Conservation (phyloP, 2,797 vertebrate species). For the Merluccius polli region DNA sequence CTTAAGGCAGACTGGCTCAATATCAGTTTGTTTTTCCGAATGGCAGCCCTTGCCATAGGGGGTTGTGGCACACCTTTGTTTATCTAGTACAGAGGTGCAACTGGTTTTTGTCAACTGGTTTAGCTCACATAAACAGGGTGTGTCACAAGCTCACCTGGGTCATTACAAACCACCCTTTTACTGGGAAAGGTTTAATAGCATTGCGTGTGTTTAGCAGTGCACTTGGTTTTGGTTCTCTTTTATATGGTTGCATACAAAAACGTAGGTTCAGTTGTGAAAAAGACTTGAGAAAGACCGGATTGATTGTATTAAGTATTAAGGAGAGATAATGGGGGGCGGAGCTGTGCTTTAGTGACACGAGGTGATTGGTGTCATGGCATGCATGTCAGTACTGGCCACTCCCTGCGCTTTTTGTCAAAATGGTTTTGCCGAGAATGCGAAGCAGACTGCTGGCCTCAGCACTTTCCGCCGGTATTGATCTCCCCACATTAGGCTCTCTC, state of each 20-base stretch:
- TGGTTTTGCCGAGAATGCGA: slow-evolving; percentile 67
- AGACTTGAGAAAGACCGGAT: neutral
- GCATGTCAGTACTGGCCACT: slow-evolving; percentile 54
- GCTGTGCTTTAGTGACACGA: slow-evolving; percentile 22
- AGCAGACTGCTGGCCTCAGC: slow-evolving; percentile 76
- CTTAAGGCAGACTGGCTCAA: slow-evolving; percentile 55
- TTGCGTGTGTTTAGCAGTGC: neutral
- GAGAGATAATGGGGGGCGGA: slow-evolving; percentile 5
- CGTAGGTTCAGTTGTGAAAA: neutral
- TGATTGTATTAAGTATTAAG: neutral
- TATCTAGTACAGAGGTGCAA: slow-evolving; percentile 61
- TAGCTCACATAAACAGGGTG: slow-evolving; percentile 49
- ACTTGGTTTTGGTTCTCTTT: neutral
- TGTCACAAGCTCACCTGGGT: slow-evolving; percentile 29
- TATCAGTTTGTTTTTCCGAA: slow-evolving; percentile 69
- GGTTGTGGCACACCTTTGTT: slow-evolving; percentile 72
- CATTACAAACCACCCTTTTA: slow-evolving; percentile 7
- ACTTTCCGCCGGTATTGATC: slow-evolving; percentile 76
- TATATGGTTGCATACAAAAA: neutral
- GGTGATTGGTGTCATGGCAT: slow-evolving; percentile 32
- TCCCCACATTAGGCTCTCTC: slow-evolving; percentile 71
- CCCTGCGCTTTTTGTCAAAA: slow-evolving; percentile 65
- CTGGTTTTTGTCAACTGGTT: slow-evolving; percentile 65
- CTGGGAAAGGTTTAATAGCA: slow-evolving; percentile 10
- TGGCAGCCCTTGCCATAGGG: slow-evolving; percentile 58